Base-by-base conservation (phyloP, 2,888 invertebrate genomes). In the Unio pictorum region DNA sequence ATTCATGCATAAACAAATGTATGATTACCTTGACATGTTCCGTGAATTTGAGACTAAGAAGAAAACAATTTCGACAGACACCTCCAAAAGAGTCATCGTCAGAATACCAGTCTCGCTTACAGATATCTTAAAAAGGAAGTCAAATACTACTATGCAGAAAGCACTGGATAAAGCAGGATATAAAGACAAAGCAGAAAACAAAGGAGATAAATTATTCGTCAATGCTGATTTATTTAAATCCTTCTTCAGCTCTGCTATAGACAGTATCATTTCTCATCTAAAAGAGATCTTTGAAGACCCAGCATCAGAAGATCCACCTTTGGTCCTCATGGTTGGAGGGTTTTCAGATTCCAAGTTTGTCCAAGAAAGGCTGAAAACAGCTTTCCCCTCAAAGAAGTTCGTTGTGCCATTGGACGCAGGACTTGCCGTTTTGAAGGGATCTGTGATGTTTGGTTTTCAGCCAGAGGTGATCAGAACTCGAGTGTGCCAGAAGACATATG, bases 41-140 rank as follows among this genome's bases (percentile, higher is more conserved):
- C 56, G 62, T 1, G 34, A 58, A 23, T 71, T 71, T 45, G 71
- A 71, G 28, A 26, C 64, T 6, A 64, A 71, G n/a, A 71, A 71
- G 57, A 58, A 66, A 54, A 67, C 62, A 26, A 58, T 71, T 26
- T 65, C 67, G 18, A 55, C 58, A 17, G 64, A 61, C 15, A 60
- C 64, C 17, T 56, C 69, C 20, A 61, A 69, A 56, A 65, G 56
- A 18, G 34, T 69, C 6, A n/a, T 61, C 20, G 55, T 69, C 55
- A 69, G 61, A 28, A 56, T 69, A 23, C 69, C 69, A n/a, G 64
- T 60, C 8, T 64, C 56, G 4, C 64, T 69, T 8, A 18, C 60
- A 55, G 55, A 30, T 20, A 28, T 60, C 56, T 18, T 69, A 7
- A 69, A 69, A 61, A 55, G 28, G 18, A 65, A 60, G 17, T 55